Base-by-base conservation (phyloP, 2,113 vertebrate species). In the Ariopsis seemanni region DNA sequence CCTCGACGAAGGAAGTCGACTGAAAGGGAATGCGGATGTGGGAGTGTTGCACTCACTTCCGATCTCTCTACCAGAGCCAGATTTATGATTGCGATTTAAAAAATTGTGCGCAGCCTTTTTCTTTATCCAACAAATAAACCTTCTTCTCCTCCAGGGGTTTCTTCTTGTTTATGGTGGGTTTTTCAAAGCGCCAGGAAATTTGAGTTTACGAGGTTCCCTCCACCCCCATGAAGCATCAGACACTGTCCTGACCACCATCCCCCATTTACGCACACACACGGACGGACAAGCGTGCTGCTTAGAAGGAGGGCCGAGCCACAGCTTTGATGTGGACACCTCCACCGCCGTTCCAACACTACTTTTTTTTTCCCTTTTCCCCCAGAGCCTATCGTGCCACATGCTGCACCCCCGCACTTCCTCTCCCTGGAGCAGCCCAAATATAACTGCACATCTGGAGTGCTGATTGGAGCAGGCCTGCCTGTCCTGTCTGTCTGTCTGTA, bases 301-400 rank as follows among this genome's bases (percentile, higher is more conserved):
- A 20, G 63, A 8, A 4, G 57, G 86, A 79, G 69, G 75, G 72
- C 25, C 62, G 9, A 27, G 22, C 34, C 74, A 6, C 5, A 50
- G 65, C 88, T 89, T 91, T 89, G 79, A 89, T 91, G 83, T 88
- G 86, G 86, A 88, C 88, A 86, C 67, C 75, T 58, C 53, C 30
- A n/a, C 65, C 60, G 74, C 72, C 30, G 27, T 57, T 85, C 57
- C 50, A 42, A 62, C 48, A 0, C 81, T 25, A 69, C 58, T 80
- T 53, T 3, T 18, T n/a, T 57, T 81, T 42, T 12, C 53, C 10
- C 55, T 12, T 12, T 12, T 80, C 85, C 63, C 82, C 82, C 90
- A 81, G 69, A 79, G 60, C 81, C 6, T 55, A 52, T 60, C 65
- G 78, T 58, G 53, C 58, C 34, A 67, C 77, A 86, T 62, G 69